These are phyloP conservation scores for Mystacides longicornis DNA, from an alignment of 2,888 invertebrate genomes.

Conservation along the genomic window DNA sequence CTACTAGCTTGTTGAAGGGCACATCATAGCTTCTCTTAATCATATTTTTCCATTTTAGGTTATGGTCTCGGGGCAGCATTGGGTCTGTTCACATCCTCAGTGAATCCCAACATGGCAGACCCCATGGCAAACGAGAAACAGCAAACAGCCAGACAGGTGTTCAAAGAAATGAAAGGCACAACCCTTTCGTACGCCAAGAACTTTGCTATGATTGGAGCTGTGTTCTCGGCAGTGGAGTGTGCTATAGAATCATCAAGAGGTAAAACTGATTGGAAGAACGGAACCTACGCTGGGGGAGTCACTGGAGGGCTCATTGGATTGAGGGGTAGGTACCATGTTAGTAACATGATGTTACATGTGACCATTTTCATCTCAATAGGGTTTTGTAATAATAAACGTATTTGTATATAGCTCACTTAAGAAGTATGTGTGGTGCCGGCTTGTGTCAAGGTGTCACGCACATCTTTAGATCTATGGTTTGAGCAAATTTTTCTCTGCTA, in stretches of 20 bases:
- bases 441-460: no score
- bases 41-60: no score
- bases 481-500: no score
- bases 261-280: conserved; percentile 94
- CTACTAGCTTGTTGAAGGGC: no score
- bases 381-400: no score
- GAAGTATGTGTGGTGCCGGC: no score
- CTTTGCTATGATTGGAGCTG: conserved; percentile 90
- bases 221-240: conserved; percentile 94
- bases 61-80: conserved; percentile 92
- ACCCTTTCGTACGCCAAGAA: conserved; percentile 94
- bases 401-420: no score
- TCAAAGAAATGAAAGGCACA: conserved; percentile 85
- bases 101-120: conserved; percentile 78
- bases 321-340: conserved; percentile 49
- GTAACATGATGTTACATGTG: not conserved
- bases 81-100: conserved; percentile 92
- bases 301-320: conserved; percentile 90
- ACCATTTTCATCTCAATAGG: no score
- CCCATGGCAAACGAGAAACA: conserved; percentile 63
- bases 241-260: conserved; percentile 90
- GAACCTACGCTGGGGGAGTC: conserved; percentile 87
- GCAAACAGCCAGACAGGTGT: conserved; percentile 79
- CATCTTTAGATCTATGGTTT: no score
- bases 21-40: no score